A percentile compares a stretch with the other conserved stretches of the same genome.
phyloP scores from a whole-genome alignment of 1,140 invertebrate species.

The Cardiocondyla obscurior region DNA sequence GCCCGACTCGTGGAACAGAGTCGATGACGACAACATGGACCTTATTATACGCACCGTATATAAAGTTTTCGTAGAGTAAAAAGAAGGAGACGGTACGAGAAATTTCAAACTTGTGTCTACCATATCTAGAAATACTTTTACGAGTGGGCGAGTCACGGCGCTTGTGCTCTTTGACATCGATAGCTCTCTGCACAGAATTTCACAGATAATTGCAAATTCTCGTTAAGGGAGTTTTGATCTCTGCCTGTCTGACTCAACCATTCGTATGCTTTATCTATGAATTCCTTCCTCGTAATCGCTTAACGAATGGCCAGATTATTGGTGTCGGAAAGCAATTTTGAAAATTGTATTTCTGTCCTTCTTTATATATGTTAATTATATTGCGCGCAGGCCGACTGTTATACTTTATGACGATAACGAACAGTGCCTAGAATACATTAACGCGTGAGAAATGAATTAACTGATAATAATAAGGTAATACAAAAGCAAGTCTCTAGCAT shows the following conservation, averaged over 20 bases:
- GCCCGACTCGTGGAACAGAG: slow-evolving; percentile 43
- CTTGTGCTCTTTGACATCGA: slow-evolving; percentile 40
- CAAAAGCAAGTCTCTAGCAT: slow-evolving; percentile 62
- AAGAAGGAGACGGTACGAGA: slow-evolving; percentile 50
- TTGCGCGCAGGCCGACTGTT: slow-evolving; percentile 54
- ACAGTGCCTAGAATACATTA: slow-evolving; percentile 56
- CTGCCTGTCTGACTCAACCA: slow-evolving; percentile 50
- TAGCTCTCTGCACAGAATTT: slow-evolving; percentile 28
- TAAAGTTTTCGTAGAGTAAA: slow-evolving; percentile 28
- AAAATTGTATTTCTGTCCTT: slow-evolving; percentile 54
- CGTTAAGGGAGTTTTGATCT: slow-evolving; percentile 13
- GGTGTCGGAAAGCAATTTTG: slow-evolving; percentile 44
- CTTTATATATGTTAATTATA: slow-evolving; percentile 6
- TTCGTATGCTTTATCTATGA: slow-evolving; percentile 57
- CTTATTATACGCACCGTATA: slow-evolving; percentile 47
- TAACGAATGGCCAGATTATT: slow-evolving; percentile 60
- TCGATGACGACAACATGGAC: slow-evolving; percentile 57
- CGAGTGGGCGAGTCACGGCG: slow-evolving; percentile 58
- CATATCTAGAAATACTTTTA: slow-evolving; percentile 75
- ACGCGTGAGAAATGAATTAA: slow-evolving; percentile 61
- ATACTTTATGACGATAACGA: slow-evolving; percentile 47
- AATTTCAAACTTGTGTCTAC: slow-evolving; percentile 86
- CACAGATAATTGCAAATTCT: slow-evolving; percentile 54
- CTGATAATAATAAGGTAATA: slow-evolving; percentile 64
- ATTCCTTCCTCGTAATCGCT: slow-evolving; percentile 54